Conservation (phyloP, 2,797 vertebrate genomes). For the Danio tinwini region DNA sequence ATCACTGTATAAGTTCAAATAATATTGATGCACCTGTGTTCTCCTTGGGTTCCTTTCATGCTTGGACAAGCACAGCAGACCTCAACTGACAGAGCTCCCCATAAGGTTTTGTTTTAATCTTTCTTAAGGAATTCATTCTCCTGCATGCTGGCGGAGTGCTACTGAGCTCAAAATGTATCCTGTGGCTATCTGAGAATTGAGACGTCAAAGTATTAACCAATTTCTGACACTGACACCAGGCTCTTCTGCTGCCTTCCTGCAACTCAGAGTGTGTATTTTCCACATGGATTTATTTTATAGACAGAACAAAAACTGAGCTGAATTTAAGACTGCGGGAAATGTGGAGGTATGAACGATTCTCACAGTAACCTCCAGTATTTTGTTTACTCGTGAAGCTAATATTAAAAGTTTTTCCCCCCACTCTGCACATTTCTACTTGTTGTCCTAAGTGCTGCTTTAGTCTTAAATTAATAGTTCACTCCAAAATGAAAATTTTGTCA, state of each 20-base stretch:
- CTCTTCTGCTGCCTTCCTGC: constrained; percentile 16
- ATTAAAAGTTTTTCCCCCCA: neutral
- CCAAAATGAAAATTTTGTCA: too few species aligned
- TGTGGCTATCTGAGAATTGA: constrained; percentile 29
- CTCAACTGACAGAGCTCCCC: constrained; percentile 13
- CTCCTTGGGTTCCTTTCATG: constrained; percentile 17
- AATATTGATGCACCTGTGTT: constrained; percentile 23
- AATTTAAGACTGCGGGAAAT: neutral
- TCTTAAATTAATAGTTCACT: neutral
- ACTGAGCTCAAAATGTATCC: constrained; percentile 23
- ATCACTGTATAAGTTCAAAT: neutral
- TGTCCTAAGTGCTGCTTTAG: neutral
- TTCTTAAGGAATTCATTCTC: constrained; percentile 28
- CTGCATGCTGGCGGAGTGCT: neutral
- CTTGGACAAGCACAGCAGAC: constrained; percentile 26
- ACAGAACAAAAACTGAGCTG: neutral
- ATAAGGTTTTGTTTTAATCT: constrained; percentile 33
- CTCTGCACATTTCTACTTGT: neutral
- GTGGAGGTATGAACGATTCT: neutral
- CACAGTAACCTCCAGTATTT: neutral
- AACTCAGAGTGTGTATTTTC: neutral
- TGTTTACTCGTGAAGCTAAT: neutral
- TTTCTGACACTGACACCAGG: constrained; percentile 9
- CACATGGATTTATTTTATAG: neutral
- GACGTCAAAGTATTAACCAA: constrained; percentile 10